These are phyloP conservation scores for Phortica magna DNA, from an alignment of 2,888 invertebrate species.

Conservation along the genomic window DNA sequence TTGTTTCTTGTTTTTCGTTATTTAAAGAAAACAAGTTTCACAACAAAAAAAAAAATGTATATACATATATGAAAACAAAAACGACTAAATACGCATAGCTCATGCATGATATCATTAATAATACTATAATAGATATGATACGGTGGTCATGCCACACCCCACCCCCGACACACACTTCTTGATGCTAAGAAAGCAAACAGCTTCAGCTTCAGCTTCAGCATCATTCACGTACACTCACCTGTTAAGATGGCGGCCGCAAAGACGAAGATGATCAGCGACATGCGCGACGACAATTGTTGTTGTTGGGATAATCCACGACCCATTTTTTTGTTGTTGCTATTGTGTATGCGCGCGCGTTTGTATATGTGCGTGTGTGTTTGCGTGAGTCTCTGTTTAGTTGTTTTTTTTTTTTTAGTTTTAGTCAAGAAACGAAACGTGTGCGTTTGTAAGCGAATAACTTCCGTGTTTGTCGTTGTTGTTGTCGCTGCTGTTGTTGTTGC, in stretches of 20 bases:
- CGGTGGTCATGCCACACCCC: no score
- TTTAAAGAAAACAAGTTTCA: not conserved
- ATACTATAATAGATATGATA: not conserved
- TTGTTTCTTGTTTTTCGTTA: not conserved
- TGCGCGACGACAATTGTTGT: constrained; percentile 42
- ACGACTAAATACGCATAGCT: not conserved
- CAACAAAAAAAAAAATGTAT: no score
- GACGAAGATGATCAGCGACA: constrained; percentile 69
- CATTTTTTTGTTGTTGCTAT: constrained; percentile 40
- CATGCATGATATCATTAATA: constrained; percentile 12
- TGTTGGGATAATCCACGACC: constrained; percentile 46
- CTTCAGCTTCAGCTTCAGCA: constrained; percentile 9
- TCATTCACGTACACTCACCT: constrained; percentile 58
- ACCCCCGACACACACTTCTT: no score
- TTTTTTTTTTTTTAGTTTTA: not conserved
- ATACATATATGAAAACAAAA: no score
- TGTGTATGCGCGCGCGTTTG: not conserved
- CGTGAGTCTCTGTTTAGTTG: constrained; percentile 38
- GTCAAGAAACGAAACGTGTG: constrained; percentile 15
- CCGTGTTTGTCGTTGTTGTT: constrained; percentile 3
- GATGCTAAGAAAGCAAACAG: not conserved
- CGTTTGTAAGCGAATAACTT: constrained; percentile 32
- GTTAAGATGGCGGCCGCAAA: constrained; percentile 73
- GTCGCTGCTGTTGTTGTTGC: not conserved
- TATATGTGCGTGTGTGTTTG: constrained; percentile 35